Base-by-base conservation (phyloP, 2,113 vertebrate genomes). In the Strigops habroptila region DNA sequence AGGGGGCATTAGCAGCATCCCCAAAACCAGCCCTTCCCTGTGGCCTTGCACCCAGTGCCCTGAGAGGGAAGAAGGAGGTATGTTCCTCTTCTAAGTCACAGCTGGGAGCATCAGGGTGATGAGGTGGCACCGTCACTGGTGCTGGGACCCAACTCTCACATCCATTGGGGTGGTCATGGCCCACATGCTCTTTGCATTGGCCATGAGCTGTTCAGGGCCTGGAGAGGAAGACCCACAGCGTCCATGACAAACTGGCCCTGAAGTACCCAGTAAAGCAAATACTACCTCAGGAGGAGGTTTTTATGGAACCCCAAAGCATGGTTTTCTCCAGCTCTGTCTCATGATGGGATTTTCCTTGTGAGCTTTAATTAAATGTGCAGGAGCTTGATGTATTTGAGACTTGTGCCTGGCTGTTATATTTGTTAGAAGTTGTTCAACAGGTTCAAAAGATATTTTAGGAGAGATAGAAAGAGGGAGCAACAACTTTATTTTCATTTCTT, bases 91-190 rank as follows among this genome's bases (percentile, higher is more conserved):
- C 59, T 5, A 9, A 48, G 69, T 4, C 49, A 16, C 3, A 35
- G 19, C 44, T 25, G 74, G 44, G 30, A 81, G 51, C 77, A 86
- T 1, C 1, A 65, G 30, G 18, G 68, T 51, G 81, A 67, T 0
- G 3, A 73, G 67, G 57, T 37, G 75, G 3, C 71, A 39, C 17
- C 0, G 0, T 13, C 0, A 0, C 3, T 65, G 73, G 30, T 1
- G 0, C 0, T 53, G 37, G 51, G 49, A 87, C 28, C 21, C 82
- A 59, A 0, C 9, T 33, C 39, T 65, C 11, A 33, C 57, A 46
- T 1, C 28, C 43, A 4, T 0, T 9, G 31, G 9, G 17, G 18
- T 5, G 0, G 0, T 6, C 57, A 44, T 2, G 9, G 55, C 43
- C 25, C 60, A 41, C 1, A 0, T 0, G 2, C 28, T 46, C 39